A percentile compares a stretch with the other conserved stretches of the same genome.
phyloP scores from a whole-genome alignment of 30 jellyfish, hydroid and myxozoan species.

The Aurelia sp. region DNA sequence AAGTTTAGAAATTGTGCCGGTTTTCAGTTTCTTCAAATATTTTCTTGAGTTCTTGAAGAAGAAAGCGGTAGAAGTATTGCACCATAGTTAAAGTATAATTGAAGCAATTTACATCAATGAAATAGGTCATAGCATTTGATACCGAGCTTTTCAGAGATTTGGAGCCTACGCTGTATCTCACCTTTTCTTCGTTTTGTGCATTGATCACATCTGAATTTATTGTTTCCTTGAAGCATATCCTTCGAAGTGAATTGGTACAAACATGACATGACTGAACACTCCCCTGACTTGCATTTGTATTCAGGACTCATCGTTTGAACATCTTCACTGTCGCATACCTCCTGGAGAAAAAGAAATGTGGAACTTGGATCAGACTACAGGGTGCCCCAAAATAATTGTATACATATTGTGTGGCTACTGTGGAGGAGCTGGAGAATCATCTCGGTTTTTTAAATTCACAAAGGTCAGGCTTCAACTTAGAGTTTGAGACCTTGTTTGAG shows the following conservation, averaged over 20 bases:
- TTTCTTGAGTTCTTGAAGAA: no score
- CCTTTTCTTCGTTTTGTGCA: slow-evolving; percentile 51
- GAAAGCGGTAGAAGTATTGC: no score
- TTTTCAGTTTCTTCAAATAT: no score
- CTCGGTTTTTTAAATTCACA: no score
- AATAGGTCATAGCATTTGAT: no score
- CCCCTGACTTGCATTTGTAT: slow-evolving; percentile 42
- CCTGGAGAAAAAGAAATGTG: not conserved
- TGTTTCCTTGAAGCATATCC: slow-evolving; percentile 67
- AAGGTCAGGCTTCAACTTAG: no score
- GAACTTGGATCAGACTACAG: not conserved
- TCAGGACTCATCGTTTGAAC: slow-evolving; percentile 49
- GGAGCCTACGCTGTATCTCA: not conserved
- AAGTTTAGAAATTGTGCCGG: no score
- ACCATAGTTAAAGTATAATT: no score
- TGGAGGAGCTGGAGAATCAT: no score
- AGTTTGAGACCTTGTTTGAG: no score
- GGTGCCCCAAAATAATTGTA: not conserved
- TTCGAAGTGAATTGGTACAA: slow-evolving; percentile 51
- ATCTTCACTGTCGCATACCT: slow-evolving; percentile 13
- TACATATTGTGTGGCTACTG: no score
- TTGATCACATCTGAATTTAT: slow-evolving; percentile 69
- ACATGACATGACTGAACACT: slow-evolving; percentile 65
- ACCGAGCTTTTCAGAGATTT: not conserved
- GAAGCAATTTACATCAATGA: no score